Evolutionary conservation across 2,888 invertebrate genomes (phyloP).

Genomic region (Morinoia aosen): DNA sequence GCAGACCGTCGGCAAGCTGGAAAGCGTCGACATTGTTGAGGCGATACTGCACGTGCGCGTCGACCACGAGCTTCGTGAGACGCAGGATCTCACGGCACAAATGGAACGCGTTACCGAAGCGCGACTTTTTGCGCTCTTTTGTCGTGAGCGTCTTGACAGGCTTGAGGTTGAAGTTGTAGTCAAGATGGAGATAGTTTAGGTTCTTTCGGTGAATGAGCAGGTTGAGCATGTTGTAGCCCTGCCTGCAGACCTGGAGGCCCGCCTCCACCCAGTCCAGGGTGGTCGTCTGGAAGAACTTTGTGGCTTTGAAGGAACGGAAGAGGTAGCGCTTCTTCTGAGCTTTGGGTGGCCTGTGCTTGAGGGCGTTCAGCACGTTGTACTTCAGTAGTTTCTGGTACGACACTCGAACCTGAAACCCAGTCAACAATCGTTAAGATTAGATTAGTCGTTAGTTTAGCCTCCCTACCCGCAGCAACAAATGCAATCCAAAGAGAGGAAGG

Average conservation of each 20-base stretch:
- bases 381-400: slow-evolving; percentile 99
- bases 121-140: slow-evolving; percentile 98
- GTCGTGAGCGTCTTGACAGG: slow-evolving; percentile 99
- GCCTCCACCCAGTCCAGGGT: slow-evolving; percentile 99
- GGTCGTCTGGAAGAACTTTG: slow-evolving; percentile 99
- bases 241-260: slow-evolving; percentile 95
- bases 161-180: slow-evolving; percentile 99
- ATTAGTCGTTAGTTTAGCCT: no score
- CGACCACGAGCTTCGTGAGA: slow-evolving; percentile 97
- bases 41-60: slow-evolving; percentile 99
- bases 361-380: slow-evolving; percentile 96
- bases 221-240: slow-evolving; percentile 99
- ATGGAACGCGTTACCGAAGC: slow-evolving; percentile 98
- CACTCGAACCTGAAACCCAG: slow-evolving; percentile 97
- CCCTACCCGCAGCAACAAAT: no score
- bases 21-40: slow-evolving; percentile 99
- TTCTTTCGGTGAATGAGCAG: slow-evolving; percentile 99
- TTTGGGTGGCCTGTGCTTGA: slow-evolving; percentile 97
- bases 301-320: slow-evolving; percentile 96
- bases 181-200: slow-evolving; percentile 98
- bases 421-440: no score
- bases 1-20: slow-evolving; percentile 96
- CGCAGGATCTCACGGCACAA: slow-evolving; percentile 98
- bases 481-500: no score
- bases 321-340: slow-evolving; percentile 93